Percentiles rank a stretch among this genome's conserved stretches.
Evolutionary conservation across 2,888 invertebrate genomes (phyloP).

Genomic region (Lasioglossum malachurum): DNA sequence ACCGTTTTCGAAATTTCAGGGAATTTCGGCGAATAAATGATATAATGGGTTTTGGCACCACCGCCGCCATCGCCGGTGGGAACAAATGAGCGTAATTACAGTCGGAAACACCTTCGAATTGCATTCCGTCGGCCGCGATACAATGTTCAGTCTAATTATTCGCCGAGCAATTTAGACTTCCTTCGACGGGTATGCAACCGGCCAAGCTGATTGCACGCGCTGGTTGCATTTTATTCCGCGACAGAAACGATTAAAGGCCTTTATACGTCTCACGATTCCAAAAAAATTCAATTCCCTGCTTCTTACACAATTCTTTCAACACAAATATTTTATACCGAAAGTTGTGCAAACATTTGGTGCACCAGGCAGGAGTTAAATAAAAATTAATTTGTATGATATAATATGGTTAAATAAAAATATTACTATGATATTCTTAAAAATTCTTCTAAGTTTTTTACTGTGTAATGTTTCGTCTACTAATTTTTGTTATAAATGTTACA

Average conservation of each 20-base stretch:
- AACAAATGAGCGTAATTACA: not conserved
- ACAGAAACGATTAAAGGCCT: not conserved
- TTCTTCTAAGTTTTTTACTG: no score
- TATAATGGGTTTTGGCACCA: not conserved
- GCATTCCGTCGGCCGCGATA: not conserved
- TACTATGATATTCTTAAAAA: no score
- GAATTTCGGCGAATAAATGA: slow-evolving; percentile 5
- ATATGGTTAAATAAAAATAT: no score
- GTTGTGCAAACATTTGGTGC: not conserved
- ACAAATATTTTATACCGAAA: not conserved
- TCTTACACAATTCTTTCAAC: no score
- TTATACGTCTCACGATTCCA: not conserved
- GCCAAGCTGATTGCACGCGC: slow-evolving; percentile 2
- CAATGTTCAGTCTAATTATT: not conserved
- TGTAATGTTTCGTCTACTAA: no score
- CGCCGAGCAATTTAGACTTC: not conserved
- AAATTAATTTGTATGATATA: no score
- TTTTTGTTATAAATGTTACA: no score
- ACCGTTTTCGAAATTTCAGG: not conserved
- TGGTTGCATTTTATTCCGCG: not conserved
- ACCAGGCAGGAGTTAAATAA: not conserved
- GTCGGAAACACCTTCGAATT: slow-evolving; percentile 3
- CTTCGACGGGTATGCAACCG: not conserved
- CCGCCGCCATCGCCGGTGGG: not conserved
- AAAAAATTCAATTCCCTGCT: no score